phyloP scores from a whole-genome alignment of 2,797 vertebrate genomes.

The Atherinosoma microstoma region DNA sequence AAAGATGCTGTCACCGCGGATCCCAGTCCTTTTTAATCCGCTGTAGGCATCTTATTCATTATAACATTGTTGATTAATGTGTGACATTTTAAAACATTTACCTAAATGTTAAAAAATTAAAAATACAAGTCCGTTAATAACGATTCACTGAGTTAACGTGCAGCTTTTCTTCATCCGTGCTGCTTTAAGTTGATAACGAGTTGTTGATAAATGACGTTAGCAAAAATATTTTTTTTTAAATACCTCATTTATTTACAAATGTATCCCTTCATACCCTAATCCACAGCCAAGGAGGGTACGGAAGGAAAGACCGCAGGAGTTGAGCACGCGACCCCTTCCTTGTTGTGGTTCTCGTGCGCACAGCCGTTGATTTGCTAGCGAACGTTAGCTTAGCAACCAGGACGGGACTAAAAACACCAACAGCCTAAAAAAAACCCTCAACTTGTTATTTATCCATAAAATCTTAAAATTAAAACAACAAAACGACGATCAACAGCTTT shows the following conservation, averaged over 20 bases:
- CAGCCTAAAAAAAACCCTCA: constrained; percentile 3
- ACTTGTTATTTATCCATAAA: not conserved
- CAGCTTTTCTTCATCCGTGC: constrained; percentile 5
- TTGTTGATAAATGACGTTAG: constrained; percentile 27
- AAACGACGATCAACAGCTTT: no score
- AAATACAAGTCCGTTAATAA: not conserved
- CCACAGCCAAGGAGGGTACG: not conserved
- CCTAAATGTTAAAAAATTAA: no score
- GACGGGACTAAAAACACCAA: not conserved
- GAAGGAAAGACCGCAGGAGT: not conserved
- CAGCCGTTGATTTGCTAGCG: constrained; percentile 65
- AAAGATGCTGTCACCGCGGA: constrained; percentile 4
- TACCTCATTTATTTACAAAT: not conserved
- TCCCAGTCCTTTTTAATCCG: not conserved
- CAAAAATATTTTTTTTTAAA: not conserved
- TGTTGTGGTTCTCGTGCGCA: constrained; percentile 32
- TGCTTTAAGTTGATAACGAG: constrained; percentile 21
- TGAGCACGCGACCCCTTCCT: not conserved
- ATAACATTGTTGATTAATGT: no score
- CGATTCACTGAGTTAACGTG: not conserved
- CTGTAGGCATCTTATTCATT: not conserved
- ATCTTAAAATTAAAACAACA: not conserved
- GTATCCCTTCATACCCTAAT: constrained; percentile 1
- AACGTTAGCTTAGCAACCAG: constrained; percentile 64
- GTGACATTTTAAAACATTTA: not conserved